Percentiles rank a stretch among this genome's conserved stretches.
These are phyloP conservation scores for Leptopilina syphax DNA, from an alignment of 2,888 invertebrate genomes.

Conservation along the genomic window DNA sequence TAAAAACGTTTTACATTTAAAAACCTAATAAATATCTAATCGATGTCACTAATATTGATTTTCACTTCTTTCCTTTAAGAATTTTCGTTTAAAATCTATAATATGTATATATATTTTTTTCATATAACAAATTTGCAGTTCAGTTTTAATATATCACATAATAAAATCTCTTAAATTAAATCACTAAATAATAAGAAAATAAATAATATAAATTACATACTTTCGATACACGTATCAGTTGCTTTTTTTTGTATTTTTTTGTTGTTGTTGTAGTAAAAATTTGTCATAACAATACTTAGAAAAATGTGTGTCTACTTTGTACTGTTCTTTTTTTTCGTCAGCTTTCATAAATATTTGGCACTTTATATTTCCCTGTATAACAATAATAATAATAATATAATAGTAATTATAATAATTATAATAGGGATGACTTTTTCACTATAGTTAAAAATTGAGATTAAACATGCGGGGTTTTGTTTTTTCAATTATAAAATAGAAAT, in stretches of 20 bases:
- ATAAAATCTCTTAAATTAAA: no score
- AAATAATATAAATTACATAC: neutral
- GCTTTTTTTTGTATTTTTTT: neutral
- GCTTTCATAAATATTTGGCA: slow-evolving; percentile 31
- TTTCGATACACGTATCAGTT: neutral
- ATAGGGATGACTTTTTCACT: neutral
- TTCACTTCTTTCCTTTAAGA: no score
- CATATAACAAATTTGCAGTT: no score
- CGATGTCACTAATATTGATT: no score
- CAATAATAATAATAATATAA: no score
- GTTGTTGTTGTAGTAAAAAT: slow-evolving; percentile 3
- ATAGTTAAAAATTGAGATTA: neutral
- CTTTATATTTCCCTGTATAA: slow-evolving; percentile 11
- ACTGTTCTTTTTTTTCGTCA: slow-evolving; percentile 10
- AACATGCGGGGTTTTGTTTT: neutral
- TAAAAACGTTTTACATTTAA: no score
- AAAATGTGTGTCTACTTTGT: slow-evolving; percentile 32
- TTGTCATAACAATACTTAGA: slow-evolving; percentile 14
- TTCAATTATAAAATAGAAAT: neutral
- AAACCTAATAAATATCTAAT: no score
- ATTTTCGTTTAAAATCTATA: no score
- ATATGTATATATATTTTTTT: no score
- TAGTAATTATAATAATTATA: neutral
- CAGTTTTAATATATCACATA: no score
- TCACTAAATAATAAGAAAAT: neutral